Conservation (phyloP, 2,113 vertebrate species). For the Myotis yumanensis region DNA sequence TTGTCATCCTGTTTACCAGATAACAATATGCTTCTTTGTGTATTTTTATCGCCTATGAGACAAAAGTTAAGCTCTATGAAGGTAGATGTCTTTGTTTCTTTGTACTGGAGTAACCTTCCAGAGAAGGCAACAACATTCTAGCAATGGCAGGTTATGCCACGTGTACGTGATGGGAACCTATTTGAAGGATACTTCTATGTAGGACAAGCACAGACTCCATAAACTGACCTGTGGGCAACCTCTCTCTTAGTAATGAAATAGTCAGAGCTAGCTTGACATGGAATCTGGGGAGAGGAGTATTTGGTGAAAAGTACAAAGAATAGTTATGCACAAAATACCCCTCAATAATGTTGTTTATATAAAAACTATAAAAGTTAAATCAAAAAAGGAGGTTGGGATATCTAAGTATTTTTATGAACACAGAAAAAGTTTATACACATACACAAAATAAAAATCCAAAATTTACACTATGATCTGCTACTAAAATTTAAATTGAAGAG, state of each 20-base stretch:
- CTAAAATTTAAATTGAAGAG: neutral
- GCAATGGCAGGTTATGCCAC: neutral
- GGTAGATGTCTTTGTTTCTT: neutral
- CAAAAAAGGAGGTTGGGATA: neutral
- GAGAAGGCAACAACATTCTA: neutral
- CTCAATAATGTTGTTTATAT: neutral
- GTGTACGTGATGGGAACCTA: neutral
- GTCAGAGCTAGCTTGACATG: neutral
- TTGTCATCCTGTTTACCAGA: neutral
- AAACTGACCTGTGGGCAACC: fast-evolving
- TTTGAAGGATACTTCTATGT: neutral
- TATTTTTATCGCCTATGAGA: neutral
- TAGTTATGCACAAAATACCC: neutral
- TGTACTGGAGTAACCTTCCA: neutral
- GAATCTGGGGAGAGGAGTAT: neutral
- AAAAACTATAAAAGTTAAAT: neutral
- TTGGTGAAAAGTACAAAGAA: neutral
- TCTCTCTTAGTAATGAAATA: neutral
- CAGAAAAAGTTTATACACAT: neutral
- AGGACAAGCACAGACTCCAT: neutral
- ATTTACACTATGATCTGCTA: neutral
- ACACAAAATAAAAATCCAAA: neutral
- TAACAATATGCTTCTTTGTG: neutral
- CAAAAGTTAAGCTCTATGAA: neutral
- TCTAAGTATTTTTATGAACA: neutral